Conservation (phyloP, 2,888 invertebrate species). For the Abrostola triplasia region DNA sequence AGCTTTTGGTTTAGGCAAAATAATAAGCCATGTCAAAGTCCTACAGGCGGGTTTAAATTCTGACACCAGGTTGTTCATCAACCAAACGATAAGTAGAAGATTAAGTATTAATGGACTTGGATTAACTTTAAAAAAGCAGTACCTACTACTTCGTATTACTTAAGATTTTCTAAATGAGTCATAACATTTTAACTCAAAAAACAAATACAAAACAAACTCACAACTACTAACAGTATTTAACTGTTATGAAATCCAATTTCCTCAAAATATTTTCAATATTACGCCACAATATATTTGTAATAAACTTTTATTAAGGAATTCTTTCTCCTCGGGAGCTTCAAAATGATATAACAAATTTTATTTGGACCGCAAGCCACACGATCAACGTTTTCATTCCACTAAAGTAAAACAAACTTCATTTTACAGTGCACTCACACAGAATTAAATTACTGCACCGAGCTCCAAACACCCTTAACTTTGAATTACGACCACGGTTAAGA, state of each 20-base stretch:
- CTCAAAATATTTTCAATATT: slow-evolving; percentile 15
- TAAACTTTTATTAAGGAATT: slow-evolving; percentile 42
- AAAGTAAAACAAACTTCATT: slow-evolving; percentile 47
- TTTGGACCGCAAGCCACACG: slow-evolving; percentile 34
- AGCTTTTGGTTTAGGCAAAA: no score
- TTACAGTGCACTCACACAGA: slow-evolving; percentile 52
- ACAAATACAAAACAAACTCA: not conserved
- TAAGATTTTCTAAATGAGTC: no score
- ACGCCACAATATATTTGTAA: slow-evolving; percentile 26
- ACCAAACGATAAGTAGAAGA: no score
- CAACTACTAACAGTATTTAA: not conserved
- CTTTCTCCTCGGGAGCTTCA: slow-evolving; percentile 32
- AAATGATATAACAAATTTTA: slow-evolving; percentile 42
- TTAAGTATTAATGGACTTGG: no score
- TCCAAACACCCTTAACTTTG: slow-evolving; percentile 40
- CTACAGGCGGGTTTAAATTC: no score
- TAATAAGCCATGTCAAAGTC: no score
- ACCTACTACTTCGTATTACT: no score
- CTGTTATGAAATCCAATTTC: slow-evolving; percentile 9
- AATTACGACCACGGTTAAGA: slow-evolving; percentile 47
- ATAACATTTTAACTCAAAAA: not conserved
- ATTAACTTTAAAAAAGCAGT: no score
- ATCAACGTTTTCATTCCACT: slow-evolving; percentile 44
- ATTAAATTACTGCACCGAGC: slow-evolving; percentile 49
- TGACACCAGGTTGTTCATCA: no score